Base-by-base conservation (phyloP, 2,888 invertebrate genomes). In the Tanytarsus gracilentus region DNA sequence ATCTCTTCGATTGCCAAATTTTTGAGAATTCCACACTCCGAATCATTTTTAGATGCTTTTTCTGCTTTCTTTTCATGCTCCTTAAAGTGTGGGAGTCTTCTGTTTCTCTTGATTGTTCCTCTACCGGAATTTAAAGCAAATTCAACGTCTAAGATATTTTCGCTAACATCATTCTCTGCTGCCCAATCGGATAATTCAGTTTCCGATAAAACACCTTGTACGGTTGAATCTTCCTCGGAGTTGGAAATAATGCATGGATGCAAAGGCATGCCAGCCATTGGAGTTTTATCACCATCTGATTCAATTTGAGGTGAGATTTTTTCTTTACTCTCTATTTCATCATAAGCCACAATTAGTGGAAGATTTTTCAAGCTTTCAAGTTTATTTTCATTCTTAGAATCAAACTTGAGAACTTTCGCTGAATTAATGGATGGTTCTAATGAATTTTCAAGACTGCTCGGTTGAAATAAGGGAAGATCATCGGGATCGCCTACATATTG, bases 111-210 rank as follows among this genome's bases (percentile, higher is more conserved):
- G 27, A 72, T 71, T 5, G 72, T 72, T 9, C 71, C 71, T 63
- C 70, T 72, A 64, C 77, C 77, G 0, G 79, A 77, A 66, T 79
- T 79, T 1, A 81, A 74, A 36, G 76, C 78, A 65, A 81, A 79
- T 62, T 83, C 83, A 51, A 79, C 78, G 64, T 83, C 83, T 39
- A 81, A 81, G 61, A 87, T 79, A 68, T 88, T 87, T 66, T 88
- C 88, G 1, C 87, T 81, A 1, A 84, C 85, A 39, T 81, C 83
- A 64, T 84, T 86, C 67, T 91, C 90, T 3, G 86, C 81, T 0
- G 88, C 89, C 91, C 90, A 91, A 70, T 92, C 91, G 0, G 89
- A 90, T n/a, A 90, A 75, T 69, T 91, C 91, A 0, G 90, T 90
- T 71, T 91, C 91, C 0, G 90, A 89, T 9, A 89, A 75, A 2